Evolutionary conservation across 2,888 invertebrate genomes (phyloP), one percentile per base, ranked within the genome.

Genomic region (Pyrrhosoma nymphula): DNA sequence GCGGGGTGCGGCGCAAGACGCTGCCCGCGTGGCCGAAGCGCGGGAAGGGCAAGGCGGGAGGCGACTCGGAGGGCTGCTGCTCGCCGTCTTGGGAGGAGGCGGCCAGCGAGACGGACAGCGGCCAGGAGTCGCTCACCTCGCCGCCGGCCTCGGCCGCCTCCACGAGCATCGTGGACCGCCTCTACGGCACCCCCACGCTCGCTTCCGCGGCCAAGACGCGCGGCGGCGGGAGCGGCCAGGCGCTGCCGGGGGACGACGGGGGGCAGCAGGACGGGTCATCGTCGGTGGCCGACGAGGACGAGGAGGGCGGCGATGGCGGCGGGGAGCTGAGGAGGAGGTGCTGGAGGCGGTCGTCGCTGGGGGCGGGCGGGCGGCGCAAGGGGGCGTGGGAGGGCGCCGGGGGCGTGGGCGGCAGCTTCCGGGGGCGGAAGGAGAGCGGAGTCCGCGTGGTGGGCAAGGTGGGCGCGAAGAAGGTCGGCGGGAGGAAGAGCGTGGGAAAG

Each of bases 141-240:
- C 95, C 95, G 30, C 95, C 95, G 69, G 93, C 90, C 30, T 88
- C 95, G 60, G 75, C 95, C 35, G 93, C 95, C 82, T 56, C 91
- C 88, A 82, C 90, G 56, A 75, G 82, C 96, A 97, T 97, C 0
- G 97, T 97, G 95, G 97, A 97, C 96, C 97, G 98, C 69, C 96
- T 98, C 82, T 98, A 97, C 96, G 97, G 97, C 26, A 97, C 97
- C 95, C 97, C 97, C 60, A 98, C 98, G 0, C 98, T 97, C 96
- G 97, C 98, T 0, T 98, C 98, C 1, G 96, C 97, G 88, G 98
- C 98, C 96, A 98, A 98, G 96, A 97, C 97, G 0, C 97, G 96
- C 88, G 96, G 96, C 88, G 96, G 95, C 39, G 97, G 97, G 97
- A 8, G 47, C 47, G 47, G 47, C 47, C 47, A 47, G 47, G 96